A percentile compares a stretch with the other conserved stretches of the same genome.
phyloP scores from a whole-genome alignment of 2,113 vertebrate species.

The Aptenodytes patagonicus region DNA sequence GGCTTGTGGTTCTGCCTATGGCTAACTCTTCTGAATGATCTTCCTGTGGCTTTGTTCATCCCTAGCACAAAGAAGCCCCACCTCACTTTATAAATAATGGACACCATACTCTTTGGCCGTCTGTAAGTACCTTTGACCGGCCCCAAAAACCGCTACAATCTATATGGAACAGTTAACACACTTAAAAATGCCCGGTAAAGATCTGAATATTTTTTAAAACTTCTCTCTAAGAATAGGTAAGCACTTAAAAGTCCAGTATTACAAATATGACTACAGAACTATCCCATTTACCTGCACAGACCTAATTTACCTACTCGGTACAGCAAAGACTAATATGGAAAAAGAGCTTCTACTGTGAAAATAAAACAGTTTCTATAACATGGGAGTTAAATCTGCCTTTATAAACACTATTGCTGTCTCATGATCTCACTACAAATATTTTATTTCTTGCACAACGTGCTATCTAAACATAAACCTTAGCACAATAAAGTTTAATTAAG shows the following conservation, averaged over 20 bases:
- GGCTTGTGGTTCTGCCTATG: neutral
- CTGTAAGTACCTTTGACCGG: neutral
- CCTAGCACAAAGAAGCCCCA: neutral
- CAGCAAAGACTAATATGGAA: neutral
- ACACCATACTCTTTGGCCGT: neutral
- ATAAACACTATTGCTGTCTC: neutral
- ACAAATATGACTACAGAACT: neutral
- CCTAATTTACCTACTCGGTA: neutral
- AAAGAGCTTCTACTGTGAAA: neutral
- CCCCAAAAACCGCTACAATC: neutral
- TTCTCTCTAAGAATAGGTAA: neutral
- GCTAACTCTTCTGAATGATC: neutral
- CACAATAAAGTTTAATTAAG: neutral
- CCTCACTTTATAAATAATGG: neutral
- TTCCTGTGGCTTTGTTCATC: neutral
- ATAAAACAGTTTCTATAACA: neutral
- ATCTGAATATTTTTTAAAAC: neutral
- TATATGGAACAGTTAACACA: neutral
- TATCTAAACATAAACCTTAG: neutral
- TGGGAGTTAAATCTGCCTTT: neutral
- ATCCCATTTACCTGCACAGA: neutral
- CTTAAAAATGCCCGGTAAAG: neutral
- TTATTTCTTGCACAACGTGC: neutral
- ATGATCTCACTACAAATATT: neutral
- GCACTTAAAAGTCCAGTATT: neutral